Conservation (phyloP, 1,140 invertebrate genomes). For the Drosophila trapezifrons region DNA sequence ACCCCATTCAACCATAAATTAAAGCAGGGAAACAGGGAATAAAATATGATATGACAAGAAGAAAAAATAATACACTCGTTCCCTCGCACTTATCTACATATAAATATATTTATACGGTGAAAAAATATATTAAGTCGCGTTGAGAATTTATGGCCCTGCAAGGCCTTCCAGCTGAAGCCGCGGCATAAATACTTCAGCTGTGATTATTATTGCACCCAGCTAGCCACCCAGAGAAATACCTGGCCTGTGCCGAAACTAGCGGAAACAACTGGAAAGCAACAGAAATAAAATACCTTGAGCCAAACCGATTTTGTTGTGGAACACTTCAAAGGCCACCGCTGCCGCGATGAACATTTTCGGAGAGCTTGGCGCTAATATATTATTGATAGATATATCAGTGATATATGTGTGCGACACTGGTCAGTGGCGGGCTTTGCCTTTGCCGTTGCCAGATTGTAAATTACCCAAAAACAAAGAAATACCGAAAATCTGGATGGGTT, state of each 20-base stretch:
- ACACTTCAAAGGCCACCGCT: constrained; percentile 40
- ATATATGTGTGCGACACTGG: constrained; percentile 51
- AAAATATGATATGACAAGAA: constrained; percentile 44
- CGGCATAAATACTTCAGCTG: constrained; percentile 69
- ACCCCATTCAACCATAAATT: constrained; percentile 20
- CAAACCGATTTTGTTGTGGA: constrained; percentile 26
- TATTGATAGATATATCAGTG: constrained; percentile 64
- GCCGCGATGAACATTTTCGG: constrained; percentile 16
- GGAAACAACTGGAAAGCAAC: constrained; percentile 44
- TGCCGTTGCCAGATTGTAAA: constrained; percentile 42
- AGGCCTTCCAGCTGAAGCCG: constrained; percentile 54
- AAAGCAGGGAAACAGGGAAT: constrained; percentile 35
- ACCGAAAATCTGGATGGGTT: constrained; percentile 36
- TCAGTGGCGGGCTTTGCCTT: constrained; percentile 35
- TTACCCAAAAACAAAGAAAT: constrained; percentile 30
- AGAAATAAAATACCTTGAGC: constrained; percentile 46
- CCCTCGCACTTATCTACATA: constrained; percentile 23
- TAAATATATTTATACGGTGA: constrained; percentile 12
- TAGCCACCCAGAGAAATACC: constrained; percentile 23
- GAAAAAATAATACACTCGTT: constrained; percentile 6
- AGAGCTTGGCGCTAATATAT: constrained; percentile 51
- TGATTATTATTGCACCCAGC: constrained; percentile 57
- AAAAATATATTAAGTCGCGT: constrained; percentile 47
- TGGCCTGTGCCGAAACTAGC: constrained; percentile 1
- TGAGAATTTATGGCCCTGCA: constrained; percentile 60